phyloP scores from a whole-genome alignment of 2,797 vertebrate species.

The Otolemur crassicaudatus region DNA sequence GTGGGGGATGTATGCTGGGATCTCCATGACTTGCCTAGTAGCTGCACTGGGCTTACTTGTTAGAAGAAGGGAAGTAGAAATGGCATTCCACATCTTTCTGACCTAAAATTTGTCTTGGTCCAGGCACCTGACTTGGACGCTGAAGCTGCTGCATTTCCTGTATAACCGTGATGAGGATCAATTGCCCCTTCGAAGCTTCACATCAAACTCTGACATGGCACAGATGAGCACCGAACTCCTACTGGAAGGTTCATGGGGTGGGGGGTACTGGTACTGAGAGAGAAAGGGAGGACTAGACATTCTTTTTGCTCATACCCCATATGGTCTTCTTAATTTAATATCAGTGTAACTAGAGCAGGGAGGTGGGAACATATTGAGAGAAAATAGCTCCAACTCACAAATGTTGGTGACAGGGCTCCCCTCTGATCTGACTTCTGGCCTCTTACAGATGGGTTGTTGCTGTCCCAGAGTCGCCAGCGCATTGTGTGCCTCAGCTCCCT shows the following conservation, averaged over 20 bases:
- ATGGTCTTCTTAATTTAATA: constrained; percentile 36
- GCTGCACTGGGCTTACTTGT: not conserved
- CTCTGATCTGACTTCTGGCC: constrained; percentile 44
- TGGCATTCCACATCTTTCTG: constrained; percentile 4
- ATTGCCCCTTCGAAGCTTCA: constrained; percentile 93
- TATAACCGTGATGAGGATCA: constrained; percentile 92
- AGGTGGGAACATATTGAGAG: not conserved
- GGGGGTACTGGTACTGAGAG: constrained; percentile 54
- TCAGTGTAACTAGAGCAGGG: fast-evolving
- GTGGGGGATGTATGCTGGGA: not conserved
- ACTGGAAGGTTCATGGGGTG: constrained; percentile 91
- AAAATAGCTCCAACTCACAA: not conserved
- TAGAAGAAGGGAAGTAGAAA: not conserved
- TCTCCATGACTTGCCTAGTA: not conserved
- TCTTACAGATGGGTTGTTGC: constrained; percentile 94
- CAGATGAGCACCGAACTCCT: constrained; percentile 94
- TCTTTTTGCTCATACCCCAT: not conserved
- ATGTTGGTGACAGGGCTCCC: not conserved
- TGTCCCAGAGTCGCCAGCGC: constrained; percentile 98
- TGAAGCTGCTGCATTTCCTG: constrained; percentile 94
- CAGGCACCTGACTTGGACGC: constrained; percentile 97
- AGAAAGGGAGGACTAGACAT: not conserved
- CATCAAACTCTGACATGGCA: constrained; percentile 93
- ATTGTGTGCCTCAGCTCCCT: constrained; percentile 96
- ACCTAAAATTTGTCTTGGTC: constrained; percentile 20